Evolutionary conservation across 1,140 invertebrate genomes (phyloP), one percentile per base, ranked within the genome.

Genomic region (Chironomus striatipennis): DNA sequence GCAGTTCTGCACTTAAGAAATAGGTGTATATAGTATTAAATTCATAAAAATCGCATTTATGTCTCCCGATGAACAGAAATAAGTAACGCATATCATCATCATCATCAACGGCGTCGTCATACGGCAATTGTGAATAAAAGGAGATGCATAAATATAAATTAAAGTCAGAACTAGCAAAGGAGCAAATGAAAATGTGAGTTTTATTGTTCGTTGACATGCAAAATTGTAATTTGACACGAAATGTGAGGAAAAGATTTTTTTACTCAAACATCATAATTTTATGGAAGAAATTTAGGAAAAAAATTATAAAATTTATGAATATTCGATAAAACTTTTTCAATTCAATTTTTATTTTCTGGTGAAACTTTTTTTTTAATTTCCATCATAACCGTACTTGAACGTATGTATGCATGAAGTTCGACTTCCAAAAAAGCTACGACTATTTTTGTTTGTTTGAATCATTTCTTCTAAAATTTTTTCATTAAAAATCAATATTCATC

Each of bases 151-250:
- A 34, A 34, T 34, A 34, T 2, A 34, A 34, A 34, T 34, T 34
- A 34, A 34, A 34, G 24, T 34, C 24, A 34, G 24, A 34, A 34
- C 24, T 5, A 34, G 24, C 24, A 34, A 34, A 34, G 24, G 5
- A 34, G 24, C 5, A 34, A 34, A 34, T 34, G 24, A 34, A 34
- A 34, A 34, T 34, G 24, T 5, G 24, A 34, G 4, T 57, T 57
- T 57, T 57, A 57, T 57, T 57, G 47, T 57, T 57, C 47, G 47
- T 57, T n/a, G 12, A 57, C 47, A 57, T 57, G 47, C 47, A 57
- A 57, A 57, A 57, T 57, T 57, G 47, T 57, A 4, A 57, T 57
- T 57, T 57, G 47, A 57, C 47, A 57, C 47, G 47, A 57, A 12
- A 57, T 15, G 10, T 10, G 47, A 57, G 15, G 12, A 57, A 47